Evolutionary conservation across 2,113 vertebrate genomes (phyloP).

Genomic region (Plectropomus leopardus): DNA sequence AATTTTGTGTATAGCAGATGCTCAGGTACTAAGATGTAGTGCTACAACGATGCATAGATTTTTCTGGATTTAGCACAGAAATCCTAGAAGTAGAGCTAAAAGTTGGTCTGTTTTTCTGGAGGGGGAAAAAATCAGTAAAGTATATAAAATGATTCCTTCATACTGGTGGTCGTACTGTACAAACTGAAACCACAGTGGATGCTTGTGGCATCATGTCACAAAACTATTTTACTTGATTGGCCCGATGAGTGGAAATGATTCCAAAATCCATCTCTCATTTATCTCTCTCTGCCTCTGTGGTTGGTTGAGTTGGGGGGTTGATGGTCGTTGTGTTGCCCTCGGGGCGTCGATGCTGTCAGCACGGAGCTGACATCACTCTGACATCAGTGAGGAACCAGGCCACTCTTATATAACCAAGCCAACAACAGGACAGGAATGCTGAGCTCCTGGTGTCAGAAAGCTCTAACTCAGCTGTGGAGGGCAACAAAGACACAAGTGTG

Average conservation of each 20-base stretch:
- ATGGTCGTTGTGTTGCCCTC: background rate
- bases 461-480: slow-evolving; percentile 21
- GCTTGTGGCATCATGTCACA: background rate
- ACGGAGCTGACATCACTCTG: slow-evolving; percentile 32
- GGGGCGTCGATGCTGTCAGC: slow-evolving; percentile 21
- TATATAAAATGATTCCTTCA: background rate
- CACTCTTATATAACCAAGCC: slow-evolving; percentile 49
- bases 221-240: slow-evolving; percentile 10
- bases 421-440: background rate
- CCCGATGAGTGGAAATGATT: slow-evolving; percentile 1
- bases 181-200: background rate
- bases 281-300: background rate
- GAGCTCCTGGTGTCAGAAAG: slow-evolving; percentile 7
- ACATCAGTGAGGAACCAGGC: slow-evolving; percentile 57
- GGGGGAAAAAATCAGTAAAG: background rate
- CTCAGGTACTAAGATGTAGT: background rate
- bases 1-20: background rate
- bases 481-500: slow-evolving; percentile 1
- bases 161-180: background rate
- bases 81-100: background rate
- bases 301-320: background rate
- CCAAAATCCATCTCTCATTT: slow-evolving; percentile 49
- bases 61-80: no score
- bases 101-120: background rate
- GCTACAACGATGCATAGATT: background rate